Conservation (phyloP, 2,113 vertebrate genomes). For the Hemichromis elongatus region DNA sequence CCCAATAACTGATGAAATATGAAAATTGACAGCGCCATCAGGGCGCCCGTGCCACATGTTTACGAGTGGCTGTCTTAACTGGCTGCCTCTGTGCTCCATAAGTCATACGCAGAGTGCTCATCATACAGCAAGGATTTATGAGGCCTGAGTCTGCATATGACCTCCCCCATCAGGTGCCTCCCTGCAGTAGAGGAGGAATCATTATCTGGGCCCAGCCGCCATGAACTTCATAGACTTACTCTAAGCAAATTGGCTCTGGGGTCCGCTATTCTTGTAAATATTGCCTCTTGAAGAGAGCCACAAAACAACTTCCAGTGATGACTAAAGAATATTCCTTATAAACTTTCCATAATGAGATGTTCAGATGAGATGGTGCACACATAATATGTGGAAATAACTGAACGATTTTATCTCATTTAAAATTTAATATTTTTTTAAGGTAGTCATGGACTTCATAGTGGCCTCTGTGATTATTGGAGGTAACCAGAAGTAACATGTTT, state of each 20-base stretch:
- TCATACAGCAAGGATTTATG: constrained; percentile 70
- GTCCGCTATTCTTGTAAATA: constrained; percentile 15
- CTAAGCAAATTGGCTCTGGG: constrained; percentile 42
- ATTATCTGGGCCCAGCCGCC: constrained; percentile 57
- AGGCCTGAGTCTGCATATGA: constrained; percentile 63
- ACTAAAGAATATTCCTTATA: background rate
- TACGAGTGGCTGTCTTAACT: constrained; percentile 71
- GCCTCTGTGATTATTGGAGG: background rate
- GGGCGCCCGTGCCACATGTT: constrained; percentile 54
- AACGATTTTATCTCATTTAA: background rate
- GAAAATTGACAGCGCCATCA: constrained; percentile 69
- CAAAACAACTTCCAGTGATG: background rate
- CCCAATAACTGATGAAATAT: constrained; percentile 72
- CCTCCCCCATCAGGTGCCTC: constrained; percentile 27
- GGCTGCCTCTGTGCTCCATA: constrained; percentile 64
- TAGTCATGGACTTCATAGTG: background rate
- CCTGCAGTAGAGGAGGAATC: constrained; percentile 51
- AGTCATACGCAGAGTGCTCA: constrained; percentile 68
- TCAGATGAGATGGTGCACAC: background rate
- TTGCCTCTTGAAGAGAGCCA: background rate
- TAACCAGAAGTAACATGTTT: background rate
- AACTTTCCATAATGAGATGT: background rate
- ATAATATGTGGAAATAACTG: background rate
- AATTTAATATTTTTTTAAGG: background rate
- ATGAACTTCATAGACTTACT: constrained; percentile 65